These are phyloP conservation scores for Microctonus hyperodae DNA, from an alignment of 2,888 invertebrate genomes.

Conservation along the genomic window DNA sequence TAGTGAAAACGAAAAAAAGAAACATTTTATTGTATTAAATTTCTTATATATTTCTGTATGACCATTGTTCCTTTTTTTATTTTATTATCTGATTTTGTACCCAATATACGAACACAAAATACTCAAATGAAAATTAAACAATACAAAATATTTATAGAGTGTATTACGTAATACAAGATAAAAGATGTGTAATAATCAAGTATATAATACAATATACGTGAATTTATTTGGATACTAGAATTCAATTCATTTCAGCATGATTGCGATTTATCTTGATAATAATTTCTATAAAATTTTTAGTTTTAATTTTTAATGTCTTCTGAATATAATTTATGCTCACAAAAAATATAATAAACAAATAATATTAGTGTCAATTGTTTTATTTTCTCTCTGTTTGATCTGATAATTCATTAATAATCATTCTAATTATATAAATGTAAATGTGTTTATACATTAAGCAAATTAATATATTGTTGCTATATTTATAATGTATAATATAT, in stretches of 20 bases:
- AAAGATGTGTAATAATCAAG: background rate
- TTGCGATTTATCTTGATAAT: background rate
- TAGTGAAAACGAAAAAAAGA: too few relatives aligned
- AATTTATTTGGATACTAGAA: background rate
- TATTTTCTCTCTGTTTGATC: slow-evolving; percentile 37
- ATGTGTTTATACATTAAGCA: slow-evolving; percentile 44
- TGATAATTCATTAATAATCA: slow-evolving; percentile 40
- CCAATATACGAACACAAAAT: slow-evolving; percentile 14
- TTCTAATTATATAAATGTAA: slow-evolving; percentile 43
- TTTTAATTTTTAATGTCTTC: too few relatives aligned
- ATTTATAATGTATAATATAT: background rate
- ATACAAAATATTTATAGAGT: slow-evolving; percentile 44
- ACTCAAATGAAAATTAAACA: slow-evolving; percentile 45
- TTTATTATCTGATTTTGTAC: background rate
- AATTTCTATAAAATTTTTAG: slow-evolving; percentile 2
- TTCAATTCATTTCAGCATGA: background rate
- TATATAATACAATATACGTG: background rate
- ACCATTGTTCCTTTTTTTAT: background rate
- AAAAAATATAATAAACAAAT: background rate
- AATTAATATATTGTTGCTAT: background rate
- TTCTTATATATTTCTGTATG: background rate
- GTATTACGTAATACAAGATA: slow-evolving; percentile 1
- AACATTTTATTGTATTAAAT: background rate
- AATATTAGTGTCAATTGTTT: slow-evolving; percentile 6
- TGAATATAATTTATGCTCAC: background rate